Evolutionary conservation across 2,888 invertebrate species (phyloP), one percentile per base, ranked within the genome.

Genomic region (Argynnis bischoffii): DNA sequence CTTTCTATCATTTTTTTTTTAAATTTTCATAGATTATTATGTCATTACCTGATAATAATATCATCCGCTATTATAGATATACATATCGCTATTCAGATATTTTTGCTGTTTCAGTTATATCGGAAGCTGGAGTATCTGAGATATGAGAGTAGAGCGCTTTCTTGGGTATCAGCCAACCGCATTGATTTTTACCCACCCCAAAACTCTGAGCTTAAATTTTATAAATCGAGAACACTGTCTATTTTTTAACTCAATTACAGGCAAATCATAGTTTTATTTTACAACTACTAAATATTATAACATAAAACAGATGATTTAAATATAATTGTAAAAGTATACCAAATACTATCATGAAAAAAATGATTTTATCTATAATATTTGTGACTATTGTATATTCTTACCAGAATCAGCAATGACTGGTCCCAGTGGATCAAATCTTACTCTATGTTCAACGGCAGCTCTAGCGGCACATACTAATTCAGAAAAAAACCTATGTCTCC

Each of bases 401-500:
- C 94, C 94, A 85, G 93, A 81, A 81, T 89, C 90, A 48, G 95
- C 95, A 72, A 95, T 93, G 74, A 94, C 90, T 55, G 95, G 95
- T 73, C 95, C 95, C 57, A 96, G 92, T 21, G 96, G 96, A 85
- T 96, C 95, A 88, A 96, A 96, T 72, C 95, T 94, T 76, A 96
- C 96, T 77, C 95, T 95, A 87, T 96, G 96, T 83, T 95, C 95
- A 64, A 94, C 94, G 63, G 95, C 95, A 75, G 95, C 95, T 79
- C 95, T 94, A 55, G 96, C 95, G 76, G 96, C 96, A 77, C 94
- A 94, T 74, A 96, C 93, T 69, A 96, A 93, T 81, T 96, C 96
- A 64, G 96, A 95, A 87, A 96, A 96, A 86, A 96, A 95, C 77
- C 96, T 93, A 85, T 96, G 96, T 67, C 96, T 93, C 72, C 96